Evolutionary conservation across 2,888 invertebrate genomes (phyloP).

Genomic region (Petrolisthes cinctipes): DNA sequence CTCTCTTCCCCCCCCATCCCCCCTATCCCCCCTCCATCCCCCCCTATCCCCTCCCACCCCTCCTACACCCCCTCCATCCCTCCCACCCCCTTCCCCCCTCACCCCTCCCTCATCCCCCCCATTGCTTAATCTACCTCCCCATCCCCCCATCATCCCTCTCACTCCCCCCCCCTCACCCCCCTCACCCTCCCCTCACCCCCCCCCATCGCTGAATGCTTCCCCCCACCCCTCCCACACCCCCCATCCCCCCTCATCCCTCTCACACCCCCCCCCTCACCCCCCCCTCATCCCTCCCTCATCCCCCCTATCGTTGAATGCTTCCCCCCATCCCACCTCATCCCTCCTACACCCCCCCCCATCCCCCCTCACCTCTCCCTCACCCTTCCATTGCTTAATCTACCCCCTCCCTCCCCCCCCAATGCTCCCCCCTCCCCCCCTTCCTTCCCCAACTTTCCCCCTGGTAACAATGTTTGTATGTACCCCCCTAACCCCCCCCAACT

Average conservation of each 20-base stretch:
- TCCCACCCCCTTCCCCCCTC: not conserved
- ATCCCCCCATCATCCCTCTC: not conserved
- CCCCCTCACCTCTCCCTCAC: not conserved
- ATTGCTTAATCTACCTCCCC: not conserved
- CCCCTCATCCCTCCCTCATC: not conserved
- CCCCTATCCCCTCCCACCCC: not conserved
- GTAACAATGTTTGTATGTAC: too few relatives aligned
- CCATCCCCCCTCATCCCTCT: too few relatives aligned
- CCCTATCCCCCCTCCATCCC: not conserved
- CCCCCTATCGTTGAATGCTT: too few relatives aligned
- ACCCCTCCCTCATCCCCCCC: not conserved
- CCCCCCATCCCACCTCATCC: not conserved
- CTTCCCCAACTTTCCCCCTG: not conserved
- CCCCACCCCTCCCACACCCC: too few relatives aligned
- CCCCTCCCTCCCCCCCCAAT: not conserved
- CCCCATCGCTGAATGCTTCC: too few relatives aligned
- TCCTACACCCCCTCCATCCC: not conserved
- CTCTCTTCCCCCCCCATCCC: not conserved
- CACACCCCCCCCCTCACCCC: not conserved
- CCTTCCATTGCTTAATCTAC: not conserved
- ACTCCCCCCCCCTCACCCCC: not conserved
- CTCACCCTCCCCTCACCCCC: too few relatives aligned
- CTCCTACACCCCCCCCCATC: not conserved
- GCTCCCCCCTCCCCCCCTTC: not conserved
- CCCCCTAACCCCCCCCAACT: not conserved